These are phyloP conservation scores for Drosophila leonis DNA, from an alignment of 2,888 invertebrate genomes.

Conservation along the genomic window DNA sequence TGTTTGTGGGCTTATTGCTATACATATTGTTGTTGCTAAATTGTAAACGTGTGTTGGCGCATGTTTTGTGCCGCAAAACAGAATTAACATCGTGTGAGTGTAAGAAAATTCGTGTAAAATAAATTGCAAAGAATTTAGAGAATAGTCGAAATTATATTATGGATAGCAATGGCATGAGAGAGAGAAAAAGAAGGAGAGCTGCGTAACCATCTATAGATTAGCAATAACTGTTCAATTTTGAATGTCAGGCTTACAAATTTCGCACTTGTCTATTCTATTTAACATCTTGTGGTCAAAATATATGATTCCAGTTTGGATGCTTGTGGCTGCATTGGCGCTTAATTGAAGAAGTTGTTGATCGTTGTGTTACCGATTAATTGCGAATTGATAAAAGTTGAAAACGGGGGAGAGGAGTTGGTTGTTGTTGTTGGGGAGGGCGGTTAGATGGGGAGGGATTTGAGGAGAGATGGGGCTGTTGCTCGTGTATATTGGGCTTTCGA, in stretches of 20 bases:
- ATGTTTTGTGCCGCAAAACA: conserved; percentile 28
- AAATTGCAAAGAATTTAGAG: conserved; percentile 48
- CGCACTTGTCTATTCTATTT: conserved; percentile 50
- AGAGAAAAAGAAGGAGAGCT: conserved; percentile 32
- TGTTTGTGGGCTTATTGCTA: conserved; percentile 57
- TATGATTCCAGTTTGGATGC: conserved; percentile 37
- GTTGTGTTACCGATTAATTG: conserved; percentile 23
- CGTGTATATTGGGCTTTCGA: conserved; percentile 20
- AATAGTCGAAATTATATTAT: conserved; percentile 62
- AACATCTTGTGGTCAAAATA: conserved; percentile 66
- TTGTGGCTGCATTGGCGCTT: conserved; percentile 32
- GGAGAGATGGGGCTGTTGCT: conserved; percentile 20
- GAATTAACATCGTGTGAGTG: conserved; percentile 1
- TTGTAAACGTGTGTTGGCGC: conserved; percentile 36
- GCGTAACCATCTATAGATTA: conserved; percentile 29
- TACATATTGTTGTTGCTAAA: conserved; percentile 53
- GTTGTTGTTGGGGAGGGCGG: not conserved
- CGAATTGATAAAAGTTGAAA: conserved; percentile 19
- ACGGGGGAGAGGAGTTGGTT: not conserved
- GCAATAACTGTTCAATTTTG: conserved; percentile 73
- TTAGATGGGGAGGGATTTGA: conserved; percentile 1
- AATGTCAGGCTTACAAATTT: conserved; percentile 69
- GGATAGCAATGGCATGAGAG: conserved; percentile 42
- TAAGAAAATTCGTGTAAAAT: conserved; percentile 25
- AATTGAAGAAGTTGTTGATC: conserved; percentile 20